Conservation (phyloP, 2,888 invertebrate genomes). For the Luperina testacea region DNA sequence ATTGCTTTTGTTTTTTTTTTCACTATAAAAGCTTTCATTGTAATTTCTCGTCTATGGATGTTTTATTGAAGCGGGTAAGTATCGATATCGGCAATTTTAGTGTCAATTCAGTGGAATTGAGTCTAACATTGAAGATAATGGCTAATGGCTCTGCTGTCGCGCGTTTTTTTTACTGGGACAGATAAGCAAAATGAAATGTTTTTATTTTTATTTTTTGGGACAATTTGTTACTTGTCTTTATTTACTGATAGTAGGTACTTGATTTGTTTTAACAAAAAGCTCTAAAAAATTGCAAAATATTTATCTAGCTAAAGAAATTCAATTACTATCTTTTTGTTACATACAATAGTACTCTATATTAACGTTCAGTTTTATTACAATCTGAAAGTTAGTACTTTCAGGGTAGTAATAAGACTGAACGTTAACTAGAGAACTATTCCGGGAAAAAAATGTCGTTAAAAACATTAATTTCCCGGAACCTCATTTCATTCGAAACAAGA, state of each 20-base stretch:
- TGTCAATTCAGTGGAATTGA: conserved; percentile 45
- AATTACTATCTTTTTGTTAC: conserved; percentile 15
- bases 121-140: conserved; percentile 51
- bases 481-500: conserved; percentile 39
- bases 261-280: neutral
- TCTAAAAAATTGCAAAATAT: neutral
- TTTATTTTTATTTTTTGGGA: neutral
- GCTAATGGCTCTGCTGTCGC: conserved; percentile 19
- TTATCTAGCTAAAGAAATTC: neutral
- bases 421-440: too few relatives aligned
- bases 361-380: too few relatives aligned
- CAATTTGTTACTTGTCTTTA: neutral
- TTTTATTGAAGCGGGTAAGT: conserved; percentile 53
- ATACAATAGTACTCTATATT: neutral
- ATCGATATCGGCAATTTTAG: conserved; percentile 48
- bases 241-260: neutral
- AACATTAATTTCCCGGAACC: conserved; percentile 17
- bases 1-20: conserved; percentile 41
- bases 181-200: neutral
- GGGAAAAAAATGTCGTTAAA: too few relatives aligned
- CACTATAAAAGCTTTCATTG: conserved; percentile 41
- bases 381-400: too few relatives aligned
- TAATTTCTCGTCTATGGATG: conserved; percentile 39
- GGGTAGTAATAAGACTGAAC: too few relatives aligned
- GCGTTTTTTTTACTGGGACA: conserved; percentile 5